Conservation (phyloP, 2,888 invertebrate genomes). For the Oscheius sp. region DNA sequence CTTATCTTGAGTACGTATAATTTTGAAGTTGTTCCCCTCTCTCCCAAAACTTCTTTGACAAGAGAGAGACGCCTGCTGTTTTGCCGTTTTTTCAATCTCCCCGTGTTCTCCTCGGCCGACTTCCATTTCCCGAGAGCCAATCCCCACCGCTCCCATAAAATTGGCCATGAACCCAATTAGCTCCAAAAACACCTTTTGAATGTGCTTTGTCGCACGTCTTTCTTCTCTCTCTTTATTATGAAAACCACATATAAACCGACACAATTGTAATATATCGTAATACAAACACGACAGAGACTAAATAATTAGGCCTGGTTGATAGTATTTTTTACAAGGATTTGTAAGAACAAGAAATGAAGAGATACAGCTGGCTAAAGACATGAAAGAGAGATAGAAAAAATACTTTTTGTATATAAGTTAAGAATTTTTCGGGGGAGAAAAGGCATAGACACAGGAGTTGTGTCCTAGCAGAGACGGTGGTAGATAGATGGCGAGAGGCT, state of each 20-base stretch:
- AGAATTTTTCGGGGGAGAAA: too few species aligned
- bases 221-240: not conserved
- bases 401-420: too few species aligned
- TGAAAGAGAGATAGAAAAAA: too few species aligned
- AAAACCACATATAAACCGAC: not conserved
- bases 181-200: not conserved
- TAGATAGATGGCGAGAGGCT: too few species aligned
- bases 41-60: not conserved
- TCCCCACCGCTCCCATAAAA: not conserved
- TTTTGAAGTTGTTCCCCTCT: not conserved
- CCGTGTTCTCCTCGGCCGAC: not conserved
- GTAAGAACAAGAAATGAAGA: too few species aligned
- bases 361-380: too few species aligned
- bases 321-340: too few species aligned
- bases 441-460: too few species aligned
- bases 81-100: slow-evolving; percentile 3
- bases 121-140: slow-evolving; percentile 11
- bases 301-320: too few species aligned
- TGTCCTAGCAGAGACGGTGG: too few species aligned
- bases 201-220: too few species aligned
- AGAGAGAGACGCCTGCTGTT: not conserved
- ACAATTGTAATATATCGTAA: not conserved
- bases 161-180: slow-evolving; percentile 4
- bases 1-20: too few species aligned
- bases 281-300: not conserved